Conservation (phyloP, 2,888 invertebrate genomes). For the Anthrax anthrax region DNA sequence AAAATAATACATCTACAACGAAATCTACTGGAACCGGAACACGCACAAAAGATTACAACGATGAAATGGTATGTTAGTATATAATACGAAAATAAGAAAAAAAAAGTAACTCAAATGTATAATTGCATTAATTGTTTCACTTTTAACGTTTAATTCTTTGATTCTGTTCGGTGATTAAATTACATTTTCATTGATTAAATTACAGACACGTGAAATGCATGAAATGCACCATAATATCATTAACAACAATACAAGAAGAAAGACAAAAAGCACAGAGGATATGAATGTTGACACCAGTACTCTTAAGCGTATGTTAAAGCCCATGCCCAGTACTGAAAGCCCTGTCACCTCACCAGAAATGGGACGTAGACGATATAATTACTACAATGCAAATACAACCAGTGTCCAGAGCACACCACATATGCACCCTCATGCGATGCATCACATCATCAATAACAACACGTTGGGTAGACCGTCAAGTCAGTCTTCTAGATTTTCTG, state of each 20-base stretch:
- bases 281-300: conserved; percentile 53
- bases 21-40: conserved; percentile 47
- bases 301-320: conserved; percentile 85
- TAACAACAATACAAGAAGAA: conserved; percentile 62
- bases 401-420: conserved; percentile 41
- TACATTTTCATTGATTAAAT: conserved; percentile 23
- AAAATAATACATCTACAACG: conserved; percentile 41
- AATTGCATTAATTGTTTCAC: too few species aligned
- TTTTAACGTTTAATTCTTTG: too few species aligned
- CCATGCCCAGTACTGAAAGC: conserved; percentile 80
- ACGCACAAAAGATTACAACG: conserved; percentile 50
- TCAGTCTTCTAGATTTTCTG: conserved; percentile 50
- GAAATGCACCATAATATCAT: conserved; percentile 54
- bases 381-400: conserved; percentile 38
- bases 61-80: conserved; percentile 48
- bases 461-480: conserved; percentile 42
- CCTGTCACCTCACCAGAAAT: conserved; percentile 85
- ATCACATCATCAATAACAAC: conserved; percentile 44
- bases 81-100: too few species aligned
- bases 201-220: conserved; percentile 49
- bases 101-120: too few species aligned
- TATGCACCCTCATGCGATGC: conserved; percentile 40
- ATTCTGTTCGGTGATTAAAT: not conserved
- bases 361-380: conserved; percentile 64
- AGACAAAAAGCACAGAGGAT: conserved; percentile 84